Evolutionary conservation across 2,888 invertebrate species (phyloP), one percentile per base, ranked within the genome.

Genomic region (Thymelicus lineola): DNA sequence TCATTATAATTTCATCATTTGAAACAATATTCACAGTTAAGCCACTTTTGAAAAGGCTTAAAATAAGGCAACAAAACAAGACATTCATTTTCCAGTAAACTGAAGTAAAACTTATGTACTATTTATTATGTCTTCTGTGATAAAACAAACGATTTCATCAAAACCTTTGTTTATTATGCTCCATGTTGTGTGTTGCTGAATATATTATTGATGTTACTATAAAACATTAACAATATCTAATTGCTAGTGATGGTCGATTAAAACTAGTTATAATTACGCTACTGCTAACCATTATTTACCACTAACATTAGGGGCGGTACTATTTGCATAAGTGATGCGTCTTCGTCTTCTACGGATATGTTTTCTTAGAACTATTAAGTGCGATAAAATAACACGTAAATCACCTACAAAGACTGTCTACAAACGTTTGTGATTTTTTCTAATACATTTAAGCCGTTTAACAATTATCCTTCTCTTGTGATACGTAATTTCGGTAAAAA

Each of bases 401-500:
- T 42, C 42, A 42, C 3, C 42, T 42, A 42, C 42, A 42, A 12
- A 42, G 12, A 12, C 42, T 4, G 12, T 42, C n/a, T n/a, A n/a
- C n/a, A n/a, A n/a, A n/a, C 12, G 42, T 9, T 15, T 17, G 15
- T n/a, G 45, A 45, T 50, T 50, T 17, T 50, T 20, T 12, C 10
- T 53, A 7, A 53, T 64, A 55, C 28, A 46, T 55, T 55, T 28
- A 10, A 69, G 57, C 14, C 36, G 0, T 63, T 38, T 57, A 6
- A 48, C 20, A 58, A 89, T 75, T 20, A 68, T 70, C 53, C 77
- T 74, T 69, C 81, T 80, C 72, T 81, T 79, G 57, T 82, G 72
- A 2, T 77, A 38, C 14, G 90, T 42, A 48, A 83, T 79, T 78
- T 93, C 93, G 35, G 87, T 70, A 7, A 78, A 71, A 6, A 87